Evolutionary conservation across 2,113 vertebrate species (phyloP).

Genomic region (Gasterosteus nipponicus): DNA sequence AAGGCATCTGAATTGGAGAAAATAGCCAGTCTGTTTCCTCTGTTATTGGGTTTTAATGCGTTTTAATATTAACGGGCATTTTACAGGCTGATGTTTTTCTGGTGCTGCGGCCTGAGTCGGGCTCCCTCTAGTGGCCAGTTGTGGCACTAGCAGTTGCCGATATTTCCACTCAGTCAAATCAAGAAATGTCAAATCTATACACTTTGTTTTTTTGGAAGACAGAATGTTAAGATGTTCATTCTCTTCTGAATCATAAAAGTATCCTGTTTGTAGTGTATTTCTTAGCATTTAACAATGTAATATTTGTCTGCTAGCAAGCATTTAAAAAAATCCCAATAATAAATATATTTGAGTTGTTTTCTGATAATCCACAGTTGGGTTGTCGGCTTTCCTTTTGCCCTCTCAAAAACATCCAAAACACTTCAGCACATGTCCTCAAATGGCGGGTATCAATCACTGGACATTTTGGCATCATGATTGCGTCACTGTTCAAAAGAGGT

Average conservation of each 20-base stretch:
- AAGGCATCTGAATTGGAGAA: background rate
- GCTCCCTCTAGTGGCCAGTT: slow-evolving; percentile 56
- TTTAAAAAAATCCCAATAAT: background rate
- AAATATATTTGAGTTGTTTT: background rate
- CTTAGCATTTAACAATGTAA: background rate
- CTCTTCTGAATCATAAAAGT: background rate
- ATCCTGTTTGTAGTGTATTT: background rate
- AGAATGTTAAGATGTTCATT: background rate
- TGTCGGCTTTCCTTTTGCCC: slow-evolving; percentile 14
- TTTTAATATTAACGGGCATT: background rate
- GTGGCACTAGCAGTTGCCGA: background rate
- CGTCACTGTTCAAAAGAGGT: slow-evolving; percentile 86
- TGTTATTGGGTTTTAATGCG: background rate
- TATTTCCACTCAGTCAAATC: background rate
- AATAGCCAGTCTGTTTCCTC: background rate
- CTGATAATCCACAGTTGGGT: slow-evolving; percentile 1
- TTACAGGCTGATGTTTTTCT: background rate
- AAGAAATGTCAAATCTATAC: background rate
- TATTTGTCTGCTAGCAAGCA: background rate
- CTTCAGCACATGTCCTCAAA: slow-evolving; percentile 24
- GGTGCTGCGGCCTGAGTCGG: background rate
- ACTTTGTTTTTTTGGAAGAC: background rate
- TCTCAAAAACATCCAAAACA: slow-evolving; percentile 24
- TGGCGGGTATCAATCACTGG: slow-evolving; percentile 40
- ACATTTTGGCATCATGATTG: slow-evolving; percentile 83